Conservation (phyloP, 1,140 invertebrate genomes). For the Drepana arcuata region DNA sequence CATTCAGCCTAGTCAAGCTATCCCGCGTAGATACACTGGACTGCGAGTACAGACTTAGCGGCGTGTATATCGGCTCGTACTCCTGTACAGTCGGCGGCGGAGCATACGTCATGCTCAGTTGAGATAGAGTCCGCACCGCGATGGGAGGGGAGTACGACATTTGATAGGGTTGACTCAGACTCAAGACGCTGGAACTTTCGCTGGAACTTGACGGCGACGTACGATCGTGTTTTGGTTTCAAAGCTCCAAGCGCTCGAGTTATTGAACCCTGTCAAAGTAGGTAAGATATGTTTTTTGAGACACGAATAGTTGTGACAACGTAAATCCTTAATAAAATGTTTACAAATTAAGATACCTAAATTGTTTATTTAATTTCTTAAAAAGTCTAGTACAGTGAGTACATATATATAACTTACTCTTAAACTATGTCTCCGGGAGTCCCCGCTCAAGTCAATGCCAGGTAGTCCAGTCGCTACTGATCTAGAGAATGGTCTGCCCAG, state of each 20-base stretch:
- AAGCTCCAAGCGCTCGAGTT: conserved; percentile 79
- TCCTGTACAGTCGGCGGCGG: conserved; percentile 59
- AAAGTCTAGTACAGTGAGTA: too few relatives aligned
- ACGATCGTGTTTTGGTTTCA: conserved; percentile 74
- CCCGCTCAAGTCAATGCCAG: conserved; percentile 56
- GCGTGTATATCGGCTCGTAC: conserved; percentile 63
- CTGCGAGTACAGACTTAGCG: conserved; percentile 59
- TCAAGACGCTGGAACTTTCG: conserved; percentile 71
- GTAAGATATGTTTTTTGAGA: too few relatives aligned
- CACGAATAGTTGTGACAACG: too few relatives aligned
- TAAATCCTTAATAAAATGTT: too few relatives aligned
- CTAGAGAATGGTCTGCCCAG: conserved; percentile 64
- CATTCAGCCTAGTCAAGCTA: conserved; percentile 52
- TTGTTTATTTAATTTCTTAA: too few relatives aligned
- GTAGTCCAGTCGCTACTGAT: conserved; percentile 59
- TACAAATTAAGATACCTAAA: too few relatives aligned
- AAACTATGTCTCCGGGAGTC: conserved; percentile 61
- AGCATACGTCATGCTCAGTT: conserved; percentile 65
- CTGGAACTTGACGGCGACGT: conserved; percentile 75
- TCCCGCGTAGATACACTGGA: conserved; percentile 58
- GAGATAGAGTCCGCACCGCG: conserved; percentile 54
- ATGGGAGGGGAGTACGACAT: conserved; percentile 62
- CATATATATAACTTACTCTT: conserved; percentile 29
- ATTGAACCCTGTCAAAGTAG: conserved; percentile 77
- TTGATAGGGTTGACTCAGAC: conserved; percentile 44